Evolutionary conservation across 2,888 invertebrate genomes (phyloP).

Genomic region (Brachyopa scutellaris): DNA sequence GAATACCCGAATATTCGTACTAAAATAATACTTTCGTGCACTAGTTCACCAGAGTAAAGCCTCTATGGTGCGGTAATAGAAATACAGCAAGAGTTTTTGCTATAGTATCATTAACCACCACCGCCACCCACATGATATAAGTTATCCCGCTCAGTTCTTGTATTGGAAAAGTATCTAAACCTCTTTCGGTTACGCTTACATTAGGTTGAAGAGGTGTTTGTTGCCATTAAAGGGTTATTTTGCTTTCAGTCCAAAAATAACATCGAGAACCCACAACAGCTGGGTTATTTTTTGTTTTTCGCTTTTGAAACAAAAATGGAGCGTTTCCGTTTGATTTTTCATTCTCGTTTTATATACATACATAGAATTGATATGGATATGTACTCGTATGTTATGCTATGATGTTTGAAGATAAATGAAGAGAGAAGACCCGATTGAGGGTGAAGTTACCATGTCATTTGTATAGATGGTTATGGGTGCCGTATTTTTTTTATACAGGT

Average conservation of each 20-base stretch:
- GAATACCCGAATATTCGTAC: not conserved
- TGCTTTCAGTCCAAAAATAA: not conserved
- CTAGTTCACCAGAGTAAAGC: no score
- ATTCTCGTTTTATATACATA: no score
- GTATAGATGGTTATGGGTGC: not conserved
- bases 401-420: no score
- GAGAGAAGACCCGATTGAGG: not conserved
- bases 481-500: not conserved
- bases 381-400: no score
- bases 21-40: not conserved
- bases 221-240: not conserved
- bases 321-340: not conserved
- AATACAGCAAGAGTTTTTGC: not conserved
- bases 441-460: not conserved
- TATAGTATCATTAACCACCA: not conserved
- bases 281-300: not conserved
- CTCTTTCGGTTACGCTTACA: not conserved
- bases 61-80: not conserved
- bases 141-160: not conserved
- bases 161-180: not conserved
- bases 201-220: slow-evolving; percentile 1
- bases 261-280: not conserved
- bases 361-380: no score
- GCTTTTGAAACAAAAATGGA: not conserved
- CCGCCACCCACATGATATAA: not conserved